These are phyloP conservation scores for fruit fly (Drosophila melanogaster) DNA, from an alignment of 1,140 invertebrate species.

Conservation along the genomic window Release_6_plus_ISO1_MT NT_037436.4:16401501-16402000, in stretches of 20 bases:
- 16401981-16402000: constrained; percentile 73
- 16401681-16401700: too few species aligned
- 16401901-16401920: constrained; percentile 77
- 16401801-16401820: constrained; percentile 81
- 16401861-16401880: constrained; percentile 82
- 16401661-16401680: too few species aligned
- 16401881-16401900: constrained; percentile 79
- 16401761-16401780: constrained; percentile 10
- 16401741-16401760: constrained; percentile 17
- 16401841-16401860: constrained; percentile 79
- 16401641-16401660: too few species aligned
- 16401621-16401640: too few species aligned
- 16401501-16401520: too few species aligned
- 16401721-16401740: not conserved
- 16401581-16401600: too few species aligned
- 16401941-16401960: not conserved
- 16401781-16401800: constrained; percentile 75
- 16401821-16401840: constrained; percentile 58
- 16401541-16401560: too few species aligned
- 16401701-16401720: not conserved
- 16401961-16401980: constrained; percentile 26
- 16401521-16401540: too few species aligned
- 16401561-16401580: too few species aligned
- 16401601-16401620: too few species aligned
- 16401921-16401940: constrained; percentile 31